phyloP scores from a whole-genome alignment of 2,888 invertebrate species.

The Halictus quadricinctus region DNA sequence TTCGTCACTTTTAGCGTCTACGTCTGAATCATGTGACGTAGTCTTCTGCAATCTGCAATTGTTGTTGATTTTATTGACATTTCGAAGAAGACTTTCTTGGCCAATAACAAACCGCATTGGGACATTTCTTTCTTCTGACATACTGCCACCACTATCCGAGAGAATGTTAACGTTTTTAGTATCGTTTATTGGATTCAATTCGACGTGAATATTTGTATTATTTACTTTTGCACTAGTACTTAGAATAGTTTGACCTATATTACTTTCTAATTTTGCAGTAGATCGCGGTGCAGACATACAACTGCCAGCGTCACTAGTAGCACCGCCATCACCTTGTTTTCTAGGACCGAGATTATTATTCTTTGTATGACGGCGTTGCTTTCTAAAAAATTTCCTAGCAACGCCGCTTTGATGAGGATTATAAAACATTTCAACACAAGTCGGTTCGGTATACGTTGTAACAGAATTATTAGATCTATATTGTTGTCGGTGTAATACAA shows the following conservation, averaged over 20 bases:
- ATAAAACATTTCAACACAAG: constrained; percentile 92
- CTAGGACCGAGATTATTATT: constrained; percentile 89
- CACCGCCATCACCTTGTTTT: constrained; percentile 85
- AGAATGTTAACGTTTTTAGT: constrained; percentile 87
- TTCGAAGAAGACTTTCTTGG: constrained; percentile 77
- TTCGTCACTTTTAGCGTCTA: constrained; percentile 75
- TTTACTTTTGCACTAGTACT: constrained; percentile 91
- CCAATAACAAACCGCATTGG: constrained; percentile 81
- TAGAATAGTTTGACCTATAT: constrained; percentile 84
- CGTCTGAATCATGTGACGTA: constrained; percentile 75
- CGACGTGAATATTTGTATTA: constrained; percentile 91
- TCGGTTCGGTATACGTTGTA: constrained; percentile 86
- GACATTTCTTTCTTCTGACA: constrained; percentile 76
- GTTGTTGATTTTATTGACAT: constrained; percentile 72
- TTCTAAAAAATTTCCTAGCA: constrained; percentile 95
- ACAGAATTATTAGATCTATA: constrained; percentile 88
- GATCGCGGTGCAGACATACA: constrained; percentile 83
- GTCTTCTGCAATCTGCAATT: constrained; percentile 62
- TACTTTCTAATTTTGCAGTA: constrained; percentile 81
- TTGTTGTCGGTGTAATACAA: constrained; percentile 88
- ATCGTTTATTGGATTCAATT: constrained; percentile 85
- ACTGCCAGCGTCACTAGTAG: constrained; percentile 84
- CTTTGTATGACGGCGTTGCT: constrained; percentile 88
- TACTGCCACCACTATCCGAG: constrained; percentile 85
- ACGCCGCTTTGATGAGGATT: constrained; percentile 97